Percentiles rank a stretch among this genome's conserved stretches.
Evolutionary conservation across 1,140 invertebrate genomes (phyloP).

Genomic region (Drosophila rufa): DNA sequence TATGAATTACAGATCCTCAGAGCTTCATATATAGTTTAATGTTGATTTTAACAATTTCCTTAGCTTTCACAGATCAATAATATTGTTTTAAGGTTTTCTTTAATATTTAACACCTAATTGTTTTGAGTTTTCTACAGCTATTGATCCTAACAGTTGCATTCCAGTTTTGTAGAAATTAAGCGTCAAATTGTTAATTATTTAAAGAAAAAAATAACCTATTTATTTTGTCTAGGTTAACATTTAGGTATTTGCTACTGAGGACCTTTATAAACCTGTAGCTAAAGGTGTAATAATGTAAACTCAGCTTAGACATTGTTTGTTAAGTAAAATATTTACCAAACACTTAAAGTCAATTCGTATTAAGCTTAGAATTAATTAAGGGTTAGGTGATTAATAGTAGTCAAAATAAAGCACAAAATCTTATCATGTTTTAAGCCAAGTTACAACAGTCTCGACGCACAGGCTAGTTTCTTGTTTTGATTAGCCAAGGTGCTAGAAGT

Average conservation of each 20-base stretch:
- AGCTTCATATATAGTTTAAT: too few species aligned
- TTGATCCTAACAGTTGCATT: neutral
- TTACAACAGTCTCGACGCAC: neutral
- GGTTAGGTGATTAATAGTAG: neutral
- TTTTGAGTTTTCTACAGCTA: neutral
- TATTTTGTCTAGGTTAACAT: neutral
- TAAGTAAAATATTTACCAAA: neutral
- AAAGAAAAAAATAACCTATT: neutral
- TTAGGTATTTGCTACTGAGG: neutral
- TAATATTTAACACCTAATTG: neutral
- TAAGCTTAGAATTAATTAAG: neutral
- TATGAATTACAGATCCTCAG: neutral
- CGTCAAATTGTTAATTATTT: neutral
- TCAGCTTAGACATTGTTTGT: neutral
- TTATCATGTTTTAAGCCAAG: neutral
- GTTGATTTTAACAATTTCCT: neutral
- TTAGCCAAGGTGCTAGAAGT: neutral
- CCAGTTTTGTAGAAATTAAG: too few species aligned
- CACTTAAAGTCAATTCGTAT: neutral
- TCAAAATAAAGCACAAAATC: neutral
- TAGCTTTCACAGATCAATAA: neutral
- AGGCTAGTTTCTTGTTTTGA: neutral
- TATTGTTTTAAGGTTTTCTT: neutral
- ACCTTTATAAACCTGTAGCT: too few species aligned
- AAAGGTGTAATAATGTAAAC: neutral